Percentiles rank a stretch among this genome's conserved stretches.
These are phyloP conservation scores for Epicauta chinensis DNA, from an alignment of 1,140 invertebrate species.

Conservation along the genomic window DNA sequence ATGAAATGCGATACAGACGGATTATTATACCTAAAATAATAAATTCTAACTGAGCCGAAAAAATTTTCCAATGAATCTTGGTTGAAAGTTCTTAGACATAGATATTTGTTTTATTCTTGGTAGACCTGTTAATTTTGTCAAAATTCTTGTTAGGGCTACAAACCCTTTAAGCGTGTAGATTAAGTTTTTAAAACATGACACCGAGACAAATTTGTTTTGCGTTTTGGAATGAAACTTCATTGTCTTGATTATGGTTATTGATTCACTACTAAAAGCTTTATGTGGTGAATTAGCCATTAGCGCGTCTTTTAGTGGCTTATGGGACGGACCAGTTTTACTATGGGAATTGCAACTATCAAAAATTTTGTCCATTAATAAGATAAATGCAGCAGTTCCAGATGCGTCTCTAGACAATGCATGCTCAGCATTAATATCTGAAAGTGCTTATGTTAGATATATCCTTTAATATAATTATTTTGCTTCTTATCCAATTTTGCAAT, in stretches of 20 bases:
- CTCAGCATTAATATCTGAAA: too few species aligned
- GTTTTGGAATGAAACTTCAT: too few species aligned
- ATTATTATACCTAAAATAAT: slow-evolving; percentile 3
- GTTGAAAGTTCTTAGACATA: slow-evolving; percentile 5
- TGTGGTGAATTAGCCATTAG: slow-evolving; percentile 6
- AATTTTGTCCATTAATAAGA: slow-evolving; percentile 16
- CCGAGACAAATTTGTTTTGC: too few species aligned
- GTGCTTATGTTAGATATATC: too few species aligned
- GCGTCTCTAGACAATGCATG: neutral
- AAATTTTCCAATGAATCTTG: slow-evolving; percentile 18
- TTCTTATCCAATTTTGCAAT: slow-evolving; percentile 4
- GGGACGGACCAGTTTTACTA: neutral
- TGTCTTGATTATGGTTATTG: too few species aligned
- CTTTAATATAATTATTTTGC: neutral
- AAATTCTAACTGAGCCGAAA: slow-evolving; percentile 10
- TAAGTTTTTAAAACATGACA: too few species aligned
- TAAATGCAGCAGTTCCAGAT: slow-evolving; percentile 14
- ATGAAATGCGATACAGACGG: neutral
- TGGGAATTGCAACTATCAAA: slow-evolving; percentile 18
- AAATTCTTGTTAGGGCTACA: too few species aligned
- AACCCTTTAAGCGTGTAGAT: too few species aligned
- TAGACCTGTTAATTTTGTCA: too few species aligned
- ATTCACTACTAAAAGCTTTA: slow-evolving; percentile 1
- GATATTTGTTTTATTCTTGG: too few species aligned
- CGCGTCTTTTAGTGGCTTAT: neutral